A percentile compares a stretch with the other conserved stretches of the same genome.
phyloP scores from a whole-genome alignment of 2,797 vertebrate genomes.

The Rhinophrynus dorsalis region DNA sequence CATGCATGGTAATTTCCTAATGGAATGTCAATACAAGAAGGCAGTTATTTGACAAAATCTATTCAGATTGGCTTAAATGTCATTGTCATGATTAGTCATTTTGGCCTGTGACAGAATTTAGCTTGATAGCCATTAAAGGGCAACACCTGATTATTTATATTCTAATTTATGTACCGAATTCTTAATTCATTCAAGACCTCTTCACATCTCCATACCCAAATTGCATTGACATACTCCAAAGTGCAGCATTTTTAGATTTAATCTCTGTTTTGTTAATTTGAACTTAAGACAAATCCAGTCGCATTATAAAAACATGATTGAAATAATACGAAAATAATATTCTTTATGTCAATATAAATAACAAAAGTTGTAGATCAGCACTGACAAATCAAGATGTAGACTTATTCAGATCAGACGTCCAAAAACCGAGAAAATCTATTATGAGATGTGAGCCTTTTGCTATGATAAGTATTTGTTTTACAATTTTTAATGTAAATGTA shows the following conservation, averaged over 20 bases:
- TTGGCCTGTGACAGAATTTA: background rate
- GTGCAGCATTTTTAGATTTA: background rate
- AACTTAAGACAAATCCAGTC: background rate
- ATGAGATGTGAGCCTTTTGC: no score
- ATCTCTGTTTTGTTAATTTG: background rate
- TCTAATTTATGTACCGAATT: background rate
- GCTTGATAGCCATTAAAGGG: background rate
- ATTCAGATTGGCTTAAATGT: background rate
- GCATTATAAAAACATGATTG: background rate
- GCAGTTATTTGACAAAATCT: background rate
- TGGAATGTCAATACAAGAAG: background rate
- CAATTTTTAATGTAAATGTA: no score
- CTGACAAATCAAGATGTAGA: no score
- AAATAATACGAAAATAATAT: no score
- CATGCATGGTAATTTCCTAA: background rate
- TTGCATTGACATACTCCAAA: background rate
- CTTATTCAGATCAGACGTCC: no score
- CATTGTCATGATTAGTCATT: slow-evolving; percentile 11
- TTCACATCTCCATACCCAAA: background rate
- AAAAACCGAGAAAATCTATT: no score
- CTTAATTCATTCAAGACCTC: background rate
- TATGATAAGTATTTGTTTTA: no score
- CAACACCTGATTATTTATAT: background rate
- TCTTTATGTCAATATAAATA: no score
- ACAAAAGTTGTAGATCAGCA: no score